Conservation (phyloP, 1,140 invertebrate genomes). For the Radopholus similis region DNA sequence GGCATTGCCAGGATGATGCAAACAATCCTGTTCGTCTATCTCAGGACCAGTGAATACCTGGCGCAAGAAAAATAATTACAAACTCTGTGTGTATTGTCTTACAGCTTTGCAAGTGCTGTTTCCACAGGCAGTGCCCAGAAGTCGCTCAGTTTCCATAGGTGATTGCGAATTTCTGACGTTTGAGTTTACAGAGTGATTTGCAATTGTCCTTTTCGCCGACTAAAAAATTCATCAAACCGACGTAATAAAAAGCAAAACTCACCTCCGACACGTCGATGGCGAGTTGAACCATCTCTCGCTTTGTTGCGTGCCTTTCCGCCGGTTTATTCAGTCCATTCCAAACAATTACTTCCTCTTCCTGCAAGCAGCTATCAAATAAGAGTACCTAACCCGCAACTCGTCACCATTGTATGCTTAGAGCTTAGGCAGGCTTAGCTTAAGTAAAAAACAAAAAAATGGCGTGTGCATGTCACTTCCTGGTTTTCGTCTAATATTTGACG, state of each 20-base stretch:
- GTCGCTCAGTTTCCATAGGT: conserved; percentile 24
- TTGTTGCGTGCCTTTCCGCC: conserved; percentile 47
- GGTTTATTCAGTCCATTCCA: conserved; percentile 56
- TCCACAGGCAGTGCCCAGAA: conserved; percentile 79
- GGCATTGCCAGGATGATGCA: conserved; percentile 80
- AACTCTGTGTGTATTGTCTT: background rate
- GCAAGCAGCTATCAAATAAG: conserved; percentile 13
- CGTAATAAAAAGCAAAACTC: conserved; percentile 35
- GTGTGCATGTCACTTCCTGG: conserved; percentile 55
- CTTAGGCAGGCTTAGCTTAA: conserved; percentile 65
- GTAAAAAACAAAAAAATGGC: background rate
- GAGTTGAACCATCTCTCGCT: background rate
- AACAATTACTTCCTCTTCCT: conserved; percentile 51
- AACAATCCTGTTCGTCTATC: conserved; percentile 70
- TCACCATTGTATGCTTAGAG: too few relatives aligned
- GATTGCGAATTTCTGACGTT: background rate
- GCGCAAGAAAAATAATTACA: background rate
- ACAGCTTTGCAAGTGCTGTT: conserved; percentile 76
- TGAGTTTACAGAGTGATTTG: conserved; percentile 46
- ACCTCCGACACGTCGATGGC: conserved; percentile 12
- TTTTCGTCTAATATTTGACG: too few relatives aligned
- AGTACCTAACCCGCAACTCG: background rate
- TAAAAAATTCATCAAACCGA: conserved; percentile 67
- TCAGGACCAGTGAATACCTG: conserved; percentile 71
- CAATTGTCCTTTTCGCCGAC: conserved; percentile 46